These are phyloP conservation scores for Dicranocentrus wangi DNA, from an alignment of 2,888 invertebrate species.

Conservation along the genomic window DNA sequence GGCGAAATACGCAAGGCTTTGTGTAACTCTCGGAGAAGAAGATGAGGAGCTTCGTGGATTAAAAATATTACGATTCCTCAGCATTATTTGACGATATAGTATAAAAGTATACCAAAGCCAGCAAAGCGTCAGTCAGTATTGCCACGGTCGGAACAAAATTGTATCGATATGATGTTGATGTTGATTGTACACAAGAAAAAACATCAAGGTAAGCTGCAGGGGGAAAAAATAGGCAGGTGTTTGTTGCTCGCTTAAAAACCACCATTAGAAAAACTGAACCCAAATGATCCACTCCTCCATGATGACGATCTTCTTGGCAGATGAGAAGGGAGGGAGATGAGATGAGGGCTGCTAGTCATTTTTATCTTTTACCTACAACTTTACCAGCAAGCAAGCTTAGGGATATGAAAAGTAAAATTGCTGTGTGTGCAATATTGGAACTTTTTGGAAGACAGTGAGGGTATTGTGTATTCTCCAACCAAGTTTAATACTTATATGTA, in stretches of 20 bases:
- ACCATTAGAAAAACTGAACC: not conserved
- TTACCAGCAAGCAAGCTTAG: no score
- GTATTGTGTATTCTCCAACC: no score
- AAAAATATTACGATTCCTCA: not conserved
- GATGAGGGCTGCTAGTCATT: not conserved
- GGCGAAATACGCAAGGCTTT: not conserved
- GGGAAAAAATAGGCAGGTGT: constrained; percentile 34
- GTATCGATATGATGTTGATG: not conserved
- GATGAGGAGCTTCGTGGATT: not conserved
- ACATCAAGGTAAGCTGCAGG: not conserved
- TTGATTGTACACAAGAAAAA: no score
- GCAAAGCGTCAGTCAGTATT: no score
- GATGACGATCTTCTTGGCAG: not conserved
- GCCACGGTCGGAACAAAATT: no score
- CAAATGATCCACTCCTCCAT: not conserved
- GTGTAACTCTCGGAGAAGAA: not conserved
- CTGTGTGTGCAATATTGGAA: not conserved
- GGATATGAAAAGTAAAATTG: no score
- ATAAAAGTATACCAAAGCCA: no score
- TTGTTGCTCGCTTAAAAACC: constrained; percentile 10
- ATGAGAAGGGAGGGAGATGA: not conserved
- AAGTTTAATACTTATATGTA: not conserved
- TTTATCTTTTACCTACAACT: not conserved
- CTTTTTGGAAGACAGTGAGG: not conserved
- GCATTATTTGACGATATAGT: no score